Conservation (phyloP, 53 echinoderm and acorn worm genomes). For the Actinopyga echinites region DNA sequence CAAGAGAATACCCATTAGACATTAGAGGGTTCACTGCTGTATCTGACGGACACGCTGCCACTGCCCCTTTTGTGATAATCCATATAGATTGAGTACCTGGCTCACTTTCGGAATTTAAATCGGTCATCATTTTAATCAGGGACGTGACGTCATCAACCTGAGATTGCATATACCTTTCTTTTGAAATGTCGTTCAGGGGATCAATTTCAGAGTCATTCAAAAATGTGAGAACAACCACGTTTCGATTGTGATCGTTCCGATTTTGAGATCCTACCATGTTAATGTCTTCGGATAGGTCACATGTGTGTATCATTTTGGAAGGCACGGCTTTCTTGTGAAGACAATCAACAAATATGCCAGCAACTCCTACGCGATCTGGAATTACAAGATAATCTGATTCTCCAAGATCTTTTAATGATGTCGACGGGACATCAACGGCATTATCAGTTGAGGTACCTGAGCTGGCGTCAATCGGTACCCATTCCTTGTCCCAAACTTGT, state of each 20-base stretch:
- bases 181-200: neutral
- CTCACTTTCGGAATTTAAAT: neutral
- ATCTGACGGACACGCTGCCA: neutral
- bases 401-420: neutral
- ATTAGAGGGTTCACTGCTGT: conserved; percentile 48
- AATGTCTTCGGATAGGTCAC: neutral
- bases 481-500: neutral
- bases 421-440: too few species aligned
- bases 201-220: neutral
- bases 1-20: conserved; percentile 3
- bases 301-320: neutral
- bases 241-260: neutral
- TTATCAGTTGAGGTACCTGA: too few species aligned
- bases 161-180: neutral
- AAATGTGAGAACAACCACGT: neutral
- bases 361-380: neutral
- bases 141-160: neutral
- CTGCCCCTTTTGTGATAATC: conserved; percentile 48
- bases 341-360: neutral
- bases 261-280: neutral
- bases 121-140: neutral
- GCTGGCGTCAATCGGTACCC: neutral
- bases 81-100: neutral
- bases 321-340: neutral
- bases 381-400: neutral